phyloP scores from a whole-genome alignment of 2,113 vertebrate genomes.

The Ochotona curzoniae region DNA sequence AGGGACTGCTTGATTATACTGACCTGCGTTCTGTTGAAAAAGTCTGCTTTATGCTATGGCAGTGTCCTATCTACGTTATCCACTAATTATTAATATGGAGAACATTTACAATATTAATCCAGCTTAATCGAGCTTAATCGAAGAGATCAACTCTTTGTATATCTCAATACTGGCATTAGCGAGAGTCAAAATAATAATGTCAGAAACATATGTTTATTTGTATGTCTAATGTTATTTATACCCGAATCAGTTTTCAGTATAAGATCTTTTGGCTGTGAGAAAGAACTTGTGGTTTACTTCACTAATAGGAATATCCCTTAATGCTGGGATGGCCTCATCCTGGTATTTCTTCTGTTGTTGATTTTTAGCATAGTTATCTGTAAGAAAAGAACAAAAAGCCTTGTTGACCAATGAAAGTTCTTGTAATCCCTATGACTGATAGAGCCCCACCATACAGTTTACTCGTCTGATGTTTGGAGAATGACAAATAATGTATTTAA shows the following conservation, averaged over 20 bases:
- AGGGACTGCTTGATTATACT: background rate
- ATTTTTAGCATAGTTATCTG: conserved; percentile 92
- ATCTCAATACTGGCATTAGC: conserved; percentile 8
- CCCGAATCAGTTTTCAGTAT: conserved; percentile 57
- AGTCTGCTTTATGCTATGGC: background rate
- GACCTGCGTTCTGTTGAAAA: background rate
- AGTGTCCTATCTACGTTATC: conserved; percentile 50
- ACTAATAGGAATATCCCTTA: conserved; percentile 93
- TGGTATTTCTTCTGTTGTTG: conserved; percentile 87
- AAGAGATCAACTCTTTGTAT: conserved; percentile 26
- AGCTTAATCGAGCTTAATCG: conserved; percentile 28
- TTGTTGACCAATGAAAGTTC: background rate
- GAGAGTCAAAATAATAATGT: background rate
- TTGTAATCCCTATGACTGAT: background rate
- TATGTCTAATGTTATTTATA: background rate
- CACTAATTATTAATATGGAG: conserved; percentile 18
- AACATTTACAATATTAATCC: conserved; percentile 8
- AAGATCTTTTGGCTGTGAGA: conserved; percentile 79
- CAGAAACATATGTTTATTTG: background rate
- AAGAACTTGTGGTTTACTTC: conserved; percentile 95
- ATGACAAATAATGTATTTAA: background rate
- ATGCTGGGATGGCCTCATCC: conserved; percentile 89
- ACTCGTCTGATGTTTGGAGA: background rate
- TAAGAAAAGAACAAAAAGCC: conserved; percentile 55
- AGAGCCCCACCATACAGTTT: background rate